Base-by-base conservation (phyloP, 2,797 vertebrate genomes). In the Psittacula derbiana region DNA sequence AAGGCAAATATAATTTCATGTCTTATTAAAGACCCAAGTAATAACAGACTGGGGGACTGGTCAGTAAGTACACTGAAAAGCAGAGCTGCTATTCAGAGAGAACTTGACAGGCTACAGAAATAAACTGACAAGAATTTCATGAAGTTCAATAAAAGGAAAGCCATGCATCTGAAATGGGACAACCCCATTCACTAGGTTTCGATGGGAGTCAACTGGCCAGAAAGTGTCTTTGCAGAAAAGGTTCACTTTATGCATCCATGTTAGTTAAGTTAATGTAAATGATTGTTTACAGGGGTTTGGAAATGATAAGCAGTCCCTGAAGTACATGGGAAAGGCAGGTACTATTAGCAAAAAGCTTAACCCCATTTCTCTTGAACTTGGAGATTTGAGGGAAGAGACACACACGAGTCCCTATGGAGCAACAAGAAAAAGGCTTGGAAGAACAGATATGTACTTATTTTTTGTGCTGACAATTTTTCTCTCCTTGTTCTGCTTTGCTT, bases 381-480 rank as follows among this genome's bases (percentile, higher is more conserved):
- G 31, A 15, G 10, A 17, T 80, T 16, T 69, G 40, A 74, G 20
- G 74, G 30, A 64, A 89, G 64, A 85, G 57, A 94, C 21, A 43
- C 1, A 40, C 13, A 2, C 0, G 2, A 64, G 31, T 28, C 31
- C 18, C 30, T 53, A 4, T 0, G 31, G 2, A 75, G 23, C 28
- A 53, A 60, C 5, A 89, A 76, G 21, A 69, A 80, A 74, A 55
- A 14, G 5, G 6, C 41, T 15, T 78, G 16, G 38, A 57, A 89
- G 41, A 70, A 85, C 0, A 80, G 31, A 24, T 43, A 13, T 2
- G 11, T 64, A 60, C 13, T n/a, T 41, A 11, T 50, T 46, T 38
- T 33, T 61, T 52, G 3, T 53, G 20, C 18, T 74, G n/a, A 66
- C 36, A 31, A 0, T 12, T 73, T 44, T 64, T 58, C 41, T 61